Evolutionary conservation across 2,888 invertebrate genomes (phyloP).

Genomic region (Julus scandinavius): DNA sequence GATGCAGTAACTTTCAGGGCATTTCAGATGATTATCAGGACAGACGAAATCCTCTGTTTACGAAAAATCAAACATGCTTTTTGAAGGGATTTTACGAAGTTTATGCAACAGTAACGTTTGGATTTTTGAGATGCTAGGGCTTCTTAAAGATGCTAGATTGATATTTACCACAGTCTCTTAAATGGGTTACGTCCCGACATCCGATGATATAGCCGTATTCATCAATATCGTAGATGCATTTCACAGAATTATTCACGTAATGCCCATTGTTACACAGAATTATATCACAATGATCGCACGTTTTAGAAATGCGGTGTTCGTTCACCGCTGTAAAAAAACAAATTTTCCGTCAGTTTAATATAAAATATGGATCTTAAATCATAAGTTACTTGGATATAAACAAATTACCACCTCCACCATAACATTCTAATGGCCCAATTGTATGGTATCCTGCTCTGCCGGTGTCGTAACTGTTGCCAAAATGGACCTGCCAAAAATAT

Average conservation of each 20-base stretch:
- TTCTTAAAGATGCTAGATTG: background rate
- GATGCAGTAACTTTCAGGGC: constrained; percentile 62
- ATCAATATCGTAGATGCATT: constrained; percentile 61
- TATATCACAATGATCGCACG: constrained; percentile 50
- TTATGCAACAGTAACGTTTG: too few relatives aligned
- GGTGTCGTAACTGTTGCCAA: constrained; percentile 60
- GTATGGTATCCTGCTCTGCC: constrained; percentile 60
- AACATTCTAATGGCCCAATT: constrained; percentile 61
- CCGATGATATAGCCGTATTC: constrained; percentile 61
- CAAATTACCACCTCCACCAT: constrained; percentile 58
- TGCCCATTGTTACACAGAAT: constrained; percentile 61
- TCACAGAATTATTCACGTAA: constrained; percentile 58
- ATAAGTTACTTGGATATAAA: background rate
- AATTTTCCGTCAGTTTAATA: background rate
- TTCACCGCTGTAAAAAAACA: background rate
- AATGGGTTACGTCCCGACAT: constrained; percentile 62
- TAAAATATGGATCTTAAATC: too few relatives aligned
- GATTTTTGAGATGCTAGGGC: background rate
- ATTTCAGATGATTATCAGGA: constrained; percentile 61
- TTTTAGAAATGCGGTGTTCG: constrained; percentile 52
- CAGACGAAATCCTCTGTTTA: constrained; percentile 61
- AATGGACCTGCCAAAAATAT: constrained; percentile 58
- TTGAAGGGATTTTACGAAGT: too few relatives aligned
- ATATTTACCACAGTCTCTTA: constrained; percentile 60
- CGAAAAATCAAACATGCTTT: background rate